phyloP scores from a whole-genome alignment of 2,888 invertebrate species.

The Leucophora obtusa region DNA sequence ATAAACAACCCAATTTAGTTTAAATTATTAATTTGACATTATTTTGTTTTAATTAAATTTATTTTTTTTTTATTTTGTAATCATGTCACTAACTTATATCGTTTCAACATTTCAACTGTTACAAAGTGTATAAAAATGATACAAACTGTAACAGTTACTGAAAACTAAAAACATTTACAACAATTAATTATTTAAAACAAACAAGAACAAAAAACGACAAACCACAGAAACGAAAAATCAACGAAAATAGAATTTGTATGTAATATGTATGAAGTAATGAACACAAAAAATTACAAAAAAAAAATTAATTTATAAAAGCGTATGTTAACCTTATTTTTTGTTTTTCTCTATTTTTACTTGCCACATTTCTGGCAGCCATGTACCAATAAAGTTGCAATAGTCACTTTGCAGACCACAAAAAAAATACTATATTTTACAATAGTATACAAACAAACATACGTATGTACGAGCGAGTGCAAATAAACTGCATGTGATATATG shows the following conservation, averaged over 20 bases:
- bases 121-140: not conserved
- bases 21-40: not conserved
- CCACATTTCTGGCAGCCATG: too few relatives aligned
- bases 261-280: not conserved
- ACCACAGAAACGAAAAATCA: slow-evolving; percentile 1
- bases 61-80: too few relatives aligned
- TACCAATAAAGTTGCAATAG: too few relatives aligned
- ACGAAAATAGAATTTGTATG: not conserved
- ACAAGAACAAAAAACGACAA: not conserved
- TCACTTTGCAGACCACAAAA: too few relatives aligned
- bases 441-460: too few relatives aligned
- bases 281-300: not conserved
- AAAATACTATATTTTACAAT: too few relatives aligned
- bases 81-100: slow-evolving; percentile 1
- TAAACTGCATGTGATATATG: too few relatives aligned
- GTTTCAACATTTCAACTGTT: not conserved
- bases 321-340: not conserved
- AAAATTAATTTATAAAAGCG: not conserved
- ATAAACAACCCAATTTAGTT: not conserved
- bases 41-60: not conserved
- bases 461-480: too few relatives aligned
- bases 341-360: too few relatives aligned
- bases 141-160: not conserved
- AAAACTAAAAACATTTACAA: not conserved
- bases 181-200: not conserved